Base-by-base conservation (phyloP, 2,797 vertebrate genomes). In the Tachyglossus aculeatus region DNA sequence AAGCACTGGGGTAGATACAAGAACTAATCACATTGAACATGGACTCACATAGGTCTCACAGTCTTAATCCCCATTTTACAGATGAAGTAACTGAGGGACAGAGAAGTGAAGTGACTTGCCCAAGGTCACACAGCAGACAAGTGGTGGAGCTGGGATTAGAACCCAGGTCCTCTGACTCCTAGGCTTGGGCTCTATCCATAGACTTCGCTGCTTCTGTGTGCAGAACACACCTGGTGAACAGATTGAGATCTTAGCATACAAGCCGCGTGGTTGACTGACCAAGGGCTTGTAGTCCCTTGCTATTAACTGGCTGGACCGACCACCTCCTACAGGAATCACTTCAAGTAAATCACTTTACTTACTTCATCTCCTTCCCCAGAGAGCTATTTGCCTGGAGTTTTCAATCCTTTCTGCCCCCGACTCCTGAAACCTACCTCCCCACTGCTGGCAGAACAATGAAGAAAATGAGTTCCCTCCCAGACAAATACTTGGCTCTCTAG, bases 201-300 rank as follows among this genome's bases (percentile, higher is more conserved):
- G n/a, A n/a, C n/a, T n/a, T n/a, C n/a, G n/a, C n/a, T n/a, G n/a
- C n/a, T n/a, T n/a, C n/a, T n/a, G n/a, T n/a, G n/a, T n/a, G n/a
- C n/a, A n/a, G n/a, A n/a, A n/a, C n/a, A 52, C 29, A 63, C 32
- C 56, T 66, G 60, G 32, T 74, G 74, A n/a, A 57, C 34, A 45
- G 56, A 41, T 4, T 66, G 69, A 31, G 25, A 7, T 2, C 45
- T 39, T 59, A 57, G 67, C 22, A 0, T 0, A 9, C 29, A 1
- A n/a, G 34, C 16, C 4, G 3, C 33, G 0, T 2, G 41, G 33
- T 60, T 43, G 41, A 31, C 54, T 70, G 21, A 39, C 29, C 8
- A 29, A 57, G n/a, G 50, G 9, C 16, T 18, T 19, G 12, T 52
- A n/a, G n/a, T 62, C 48, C 34, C 64, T 56, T 44, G 32, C 61